These are phyloP conservation scores for Tetragonula clypearis DNA, from an alignment of 1,140 invertebrate genomes.

Conservation along the genomic window DNA sequence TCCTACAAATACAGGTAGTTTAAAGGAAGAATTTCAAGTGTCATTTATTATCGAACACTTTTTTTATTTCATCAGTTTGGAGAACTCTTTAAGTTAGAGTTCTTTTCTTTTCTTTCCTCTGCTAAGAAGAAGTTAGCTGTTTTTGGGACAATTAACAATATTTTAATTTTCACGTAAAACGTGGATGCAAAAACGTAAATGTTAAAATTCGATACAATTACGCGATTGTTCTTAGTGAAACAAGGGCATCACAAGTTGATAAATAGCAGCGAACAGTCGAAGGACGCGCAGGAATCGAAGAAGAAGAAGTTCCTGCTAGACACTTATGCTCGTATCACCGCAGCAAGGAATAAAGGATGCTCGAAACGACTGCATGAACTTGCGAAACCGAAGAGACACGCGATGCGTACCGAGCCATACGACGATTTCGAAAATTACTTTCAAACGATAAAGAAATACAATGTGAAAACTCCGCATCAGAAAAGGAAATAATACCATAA, in stretches of 20 bases:
- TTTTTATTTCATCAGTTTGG: neutral
- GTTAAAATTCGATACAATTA: neutral
- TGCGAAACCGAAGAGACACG: constrained; percentile 54
- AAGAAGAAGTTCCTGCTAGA: constrained; percentile 54
- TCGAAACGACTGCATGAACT: constrained; percentile 61
- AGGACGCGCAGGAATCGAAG: constrained; percentile 22
- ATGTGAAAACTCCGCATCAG: neutral
- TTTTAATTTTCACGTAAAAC: too few species aligned
- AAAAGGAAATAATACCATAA: neutral
- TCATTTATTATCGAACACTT: neutral
- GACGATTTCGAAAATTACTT: constrained; percentile 48
- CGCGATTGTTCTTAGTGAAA: neutral
- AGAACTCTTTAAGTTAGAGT: neutral
- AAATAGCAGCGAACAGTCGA: constrained; percentile 55
- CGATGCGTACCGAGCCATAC: neutral
- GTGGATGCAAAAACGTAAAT: neutral
- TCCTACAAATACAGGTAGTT: constrained; percentile 20
- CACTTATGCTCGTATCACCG: constrained; percentile 63
- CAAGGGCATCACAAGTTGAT: constrained; percentile 41
- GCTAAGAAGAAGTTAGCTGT: too few species aligned
- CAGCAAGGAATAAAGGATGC: constrained; percentile 56
- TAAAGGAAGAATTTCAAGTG: neutral
- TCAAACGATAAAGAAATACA: constrained; percentile 25
- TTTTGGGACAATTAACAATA: too few species aligned
- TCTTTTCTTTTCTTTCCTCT: neutral